Conservation (phyloP, 1,140 invertebrate species). For the Sogatella furcifera region DNA sequence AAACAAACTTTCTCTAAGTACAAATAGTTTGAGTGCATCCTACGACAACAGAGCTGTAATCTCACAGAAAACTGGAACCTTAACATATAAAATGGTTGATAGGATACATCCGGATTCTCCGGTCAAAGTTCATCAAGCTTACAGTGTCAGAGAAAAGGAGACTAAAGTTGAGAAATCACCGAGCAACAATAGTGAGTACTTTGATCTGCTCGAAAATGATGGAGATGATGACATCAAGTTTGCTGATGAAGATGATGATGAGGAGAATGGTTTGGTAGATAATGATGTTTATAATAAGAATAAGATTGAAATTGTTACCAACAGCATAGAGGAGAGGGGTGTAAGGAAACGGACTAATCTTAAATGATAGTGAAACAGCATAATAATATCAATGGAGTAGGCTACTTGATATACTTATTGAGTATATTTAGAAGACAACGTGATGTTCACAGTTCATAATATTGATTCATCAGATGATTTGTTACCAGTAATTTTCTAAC, state of each 20-base stretch:
- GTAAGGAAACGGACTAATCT: too few relatives aligned
- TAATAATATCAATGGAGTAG: too few relatives aligned
- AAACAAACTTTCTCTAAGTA: not conserved
- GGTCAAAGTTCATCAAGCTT: conserved; percentile 24
- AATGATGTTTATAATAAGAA: not conserved
- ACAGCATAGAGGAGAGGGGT: too few relatives aligned
- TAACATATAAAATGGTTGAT: conserved; percentile 16
- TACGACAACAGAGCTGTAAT: too few relatives aligned
- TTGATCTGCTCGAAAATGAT: conserved; percentile 33
- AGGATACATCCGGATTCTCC: conserved; percentile 27
- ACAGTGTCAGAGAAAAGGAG: conserved; percentile 28
- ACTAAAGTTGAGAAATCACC: conserved; percentile 30
- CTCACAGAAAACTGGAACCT: not conserved
- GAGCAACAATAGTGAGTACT: conserved; percentile 28
- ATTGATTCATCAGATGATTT: too few relatives aligned
- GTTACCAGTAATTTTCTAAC: too few relatives aligned
- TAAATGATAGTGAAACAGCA: too few relatives aligned
- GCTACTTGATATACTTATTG: too few relatives aligned
- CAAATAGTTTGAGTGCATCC: not conserved
- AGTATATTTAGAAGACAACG: too few relatives aligned
- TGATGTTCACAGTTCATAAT: too few relatives aligned
- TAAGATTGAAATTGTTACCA: too few relatives aligned
- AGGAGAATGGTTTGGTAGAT: conserved; percentile 20
- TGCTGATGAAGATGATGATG: conserved; percentile 39
- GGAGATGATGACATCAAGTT: conserved; percentile 37